These are phyloP conservation scores for Alloscopus bannaensis DNA, from an alignment of 2,888 invertebrate genomes.

Conservation along the genomic window DNA sequence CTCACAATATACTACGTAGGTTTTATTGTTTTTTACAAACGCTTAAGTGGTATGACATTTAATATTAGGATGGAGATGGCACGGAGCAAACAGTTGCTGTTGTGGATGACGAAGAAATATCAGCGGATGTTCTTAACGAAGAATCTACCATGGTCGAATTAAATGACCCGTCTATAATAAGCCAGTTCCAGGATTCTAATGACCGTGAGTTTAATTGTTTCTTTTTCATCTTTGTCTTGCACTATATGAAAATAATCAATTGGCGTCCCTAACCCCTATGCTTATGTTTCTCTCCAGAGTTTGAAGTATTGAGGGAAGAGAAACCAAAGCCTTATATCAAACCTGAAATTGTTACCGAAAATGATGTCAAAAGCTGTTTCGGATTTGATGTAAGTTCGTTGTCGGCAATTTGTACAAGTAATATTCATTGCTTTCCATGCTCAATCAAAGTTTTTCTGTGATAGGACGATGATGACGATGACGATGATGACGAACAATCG, in stretches of 20 bases:
- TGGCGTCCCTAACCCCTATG: neutral
- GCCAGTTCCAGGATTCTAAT: conserved; percentile 58
- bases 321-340: conserved; percentile 75
- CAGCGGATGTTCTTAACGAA: conserved; percentile 77
- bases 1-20: neutral
- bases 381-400: conserved; percentile 83
- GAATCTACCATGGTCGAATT: conserved; percentile 75
- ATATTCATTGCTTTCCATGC: neutral
- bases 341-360: conserved; percentile 76
- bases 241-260: conserved; percentile 9
- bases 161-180: conserved; percentile 73
- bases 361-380: conserved; percentile 88
- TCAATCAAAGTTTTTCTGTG: conserved; percentile 8
- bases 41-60: too few species aligned
- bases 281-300: conserved; percentile 74
- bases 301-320: conserved; percentile 74
- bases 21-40: neutral
- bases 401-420: conserved; percentile 21
- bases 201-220: conserved; percentile 36
- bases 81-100: conserved; percentile 77
- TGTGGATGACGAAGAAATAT: conserved; percentile 77
- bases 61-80: conserved; percentile 75
- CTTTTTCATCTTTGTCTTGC: too few species aligned
- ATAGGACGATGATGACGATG: conserved; percentile 73
- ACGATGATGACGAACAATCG: conserved; percentile 71